Percentiles rank a stretch among this genome's conserved stretches.
Conservation (phyloP, 2,888 invertebrate species). For the Camponotus fellah region DNA sequence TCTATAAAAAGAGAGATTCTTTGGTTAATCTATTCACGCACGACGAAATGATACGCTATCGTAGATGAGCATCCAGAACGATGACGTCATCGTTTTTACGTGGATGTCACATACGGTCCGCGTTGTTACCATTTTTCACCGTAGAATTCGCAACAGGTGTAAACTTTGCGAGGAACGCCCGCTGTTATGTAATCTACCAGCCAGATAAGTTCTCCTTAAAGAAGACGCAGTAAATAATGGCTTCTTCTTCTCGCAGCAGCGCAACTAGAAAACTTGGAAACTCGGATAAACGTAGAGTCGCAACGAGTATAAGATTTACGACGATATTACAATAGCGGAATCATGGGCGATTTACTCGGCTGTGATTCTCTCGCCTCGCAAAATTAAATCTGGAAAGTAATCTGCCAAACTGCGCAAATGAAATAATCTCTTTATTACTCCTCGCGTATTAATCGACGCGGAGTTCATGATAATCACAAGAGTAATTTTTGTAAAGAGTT, state of each 20-base stretch:
- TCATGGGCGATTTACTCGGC: constrained; percentile 37
- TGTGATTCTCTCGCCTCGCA: constrained; percentile 15
- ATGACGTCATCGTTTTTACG: constrained; percentile 19
- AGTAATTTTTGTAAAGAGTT: not conserved
- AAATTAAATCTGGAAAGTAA: constrained; percentile 51
- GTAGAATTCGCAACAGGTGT: constrained; percentile 70
- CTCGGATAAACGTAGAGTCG: constrained; percentile 52
- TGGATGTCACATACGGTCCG: constrained; percentile 25
- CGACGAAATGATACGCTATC: constrained; percentile 13
- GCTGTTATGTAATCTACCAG: constrained; percentile 54
- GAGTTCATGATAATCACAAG: not conserved
- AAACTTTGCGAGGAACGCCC: constrained; percentile 49
- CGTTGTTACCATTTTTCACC: constrained; percentile 64
- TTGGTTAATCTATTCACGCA: not conserved
- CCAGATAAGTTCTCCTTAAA: constrained; percentile 51
- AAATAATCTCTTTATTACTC: constrained; percentile 16
- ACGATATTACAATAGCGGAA: constrained; percentile 47
- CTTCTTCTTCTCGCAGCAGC: constrained; percentile 24
- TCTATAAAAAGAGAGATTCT: constrained; percentile 19
- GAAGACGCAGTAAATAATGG: constrained; percentile 56
- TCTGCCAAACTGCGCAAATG: constrained; percentile 5
- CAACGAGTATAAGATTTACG: constrained; percentile 53
- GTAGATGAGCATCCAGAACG: constrained; percentile 13
- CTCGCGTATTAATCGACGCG: constrained; percentile 1
- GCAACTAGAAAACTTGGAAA: constrained; percentile 53